Evolutionary conservation across 2,113 vertebrate genomes (phyloP).

Genomic region (Lathamus discolor): DNA sequence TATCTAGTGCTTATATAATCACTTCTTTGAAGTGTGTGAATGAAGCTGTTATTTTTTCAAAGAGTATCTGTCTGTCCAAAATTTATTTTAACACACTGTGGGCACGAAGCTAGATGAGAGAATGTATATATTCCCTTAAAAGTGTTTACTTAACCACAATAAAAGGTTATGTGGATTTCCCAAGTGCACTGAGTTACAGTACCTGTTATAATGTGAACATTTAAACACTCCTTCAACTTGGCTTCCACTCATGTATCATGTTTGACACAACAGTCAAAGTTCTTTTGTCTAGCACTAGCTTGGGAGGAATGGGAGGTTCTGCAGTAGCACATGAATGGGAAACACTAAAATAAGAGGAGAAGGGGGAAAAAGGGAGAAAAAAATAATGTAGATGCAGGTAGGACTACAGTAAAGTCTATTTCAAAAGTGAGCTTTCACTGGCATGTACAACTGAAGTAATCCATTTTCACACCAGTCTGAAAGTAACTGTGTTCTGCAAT

Average conservation of each 20-base stretch:
- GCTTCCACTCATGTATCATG: slow-evolving; percentile 74
- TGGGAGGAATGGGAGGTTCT: slow-evolving; percentile 46
- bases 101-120: slow-evolving; percentile 65
- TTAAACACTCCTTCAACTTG: slow-evolving; percentile 76
- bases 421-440: background rate
- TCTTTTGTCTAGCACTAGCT: slow-evolving; percentile 62
- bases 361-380: background rate
- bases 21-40: slow-evolving; percentile 68
- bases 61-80: slow-evolving; percentile 60
- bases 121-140: slow-evolving; percentile 72
- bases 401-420: background rate
- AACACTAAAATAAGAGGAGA: slow-evolving; percentile 10
- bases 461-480: background rate
- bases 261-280: slow-evolving; percentile 73
- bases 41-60: slow-evolving; percentile 65
- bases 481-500: background rate
- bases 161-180: slow-evolving; percentile 76
- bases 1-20: slow-evolving; percentile 54
- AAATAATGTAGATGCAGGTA: background rate
- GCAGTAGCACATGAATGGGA: slow-evolving; percentile 27
- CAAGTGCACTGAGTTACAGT: slow-evolving; percentile 68
- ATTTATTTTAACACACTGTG: slow-evolving; percentile 71
- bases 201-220: slow-evolving; percentile 76
- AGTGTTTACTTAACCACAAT: slow-evolving; percentile 80
- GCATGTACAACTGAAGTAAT: background rate